These are phyloP conservation scores for Tetragonula carbonaria DNA, from an alignment of 2,888 invertebrate genomes.

Conservation along the genomic window DNA sequence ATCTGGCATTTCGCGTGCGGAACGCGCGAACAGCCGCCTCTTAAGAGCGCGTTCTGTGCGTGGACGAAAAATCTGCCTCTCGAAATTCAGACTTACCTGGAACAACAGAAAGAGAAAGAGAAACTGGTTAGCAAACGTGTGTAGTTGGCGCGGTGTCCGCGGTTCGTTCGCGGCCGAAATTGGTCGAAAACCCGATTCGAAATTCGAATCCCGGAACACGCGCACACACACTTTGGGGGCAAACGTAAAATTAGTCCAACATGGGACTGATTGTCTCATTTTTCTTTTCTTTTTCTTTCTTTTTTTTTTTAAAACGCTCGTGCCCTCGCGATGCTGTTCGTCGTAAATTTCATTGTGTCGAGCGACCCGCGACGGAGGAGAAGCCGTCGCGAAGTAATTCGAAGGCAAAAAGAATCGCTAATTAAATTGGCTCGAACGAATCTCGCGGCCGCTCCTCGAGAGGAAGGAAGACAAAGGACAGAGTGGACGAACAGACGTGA, in stretches of 20 bases:
- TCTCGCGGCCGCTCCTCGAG: not conserved
- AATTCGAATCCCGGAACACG: too few species aligned
- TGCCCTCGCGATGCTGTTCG: not conserved
- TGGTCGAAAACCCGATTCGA: too few species aligned
- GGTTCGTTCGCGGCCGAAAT: too few species aligned
- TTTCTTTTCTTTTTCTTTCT: not conserved
- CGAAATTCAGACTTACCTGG: constrained; percentile 72
- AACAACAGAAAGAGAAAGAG: constrained; percentile 57
- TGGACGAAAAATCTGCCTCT: constrained; percentile 39
- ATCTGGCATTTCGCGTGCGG: constrained; percentile 55
- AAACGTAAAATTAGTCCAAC: too few species aligned
- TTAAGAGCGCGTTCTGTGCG: constrained; percentile 35
- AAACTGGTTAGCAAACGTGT: not conserved
- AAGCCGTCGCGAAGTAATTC: not conserved
- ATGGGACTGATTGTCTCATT: not conserved
- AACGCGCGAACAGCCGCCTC: constrained; percentile 44
- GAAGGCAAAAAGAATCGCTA: not conserved
- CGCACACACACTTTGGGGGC: too few species aligned
- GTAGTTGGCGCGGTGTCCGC: too few species aligned
- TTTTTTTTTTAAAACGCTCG: not conserved
- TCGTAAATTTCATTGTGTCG: not conserved
- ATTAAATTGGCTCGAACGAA: not conserved
- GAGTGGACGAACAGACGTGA: not conserved
- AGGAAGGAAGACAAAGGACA: not conserved
- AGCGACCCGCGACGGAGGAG: not conserved